Conservation (phyloP, 1,140 invertebrate species). For the Drosophila tsacasi region DNA sequence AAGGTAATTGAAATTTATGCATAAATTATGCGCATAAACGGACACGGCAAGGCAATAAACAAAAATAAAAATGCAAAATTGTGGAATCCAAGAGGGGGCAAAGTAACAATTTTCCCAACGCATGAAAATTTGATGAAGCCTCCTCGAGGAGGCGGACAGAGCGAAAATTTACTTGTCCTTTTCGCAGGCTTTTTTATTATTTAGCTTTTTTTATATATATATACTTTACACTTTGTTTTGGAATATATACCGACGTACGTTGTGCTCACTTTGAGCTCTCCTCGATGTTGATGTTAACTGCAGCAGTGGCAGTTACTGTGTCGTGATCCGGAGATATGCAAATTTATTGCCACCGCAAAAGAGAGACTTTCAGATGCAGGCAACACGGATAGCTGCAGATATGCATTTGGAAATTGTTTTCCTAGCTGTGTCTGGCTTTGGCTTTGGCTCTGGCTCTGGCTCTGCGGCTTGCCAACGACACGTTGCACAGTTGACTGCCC, state of each 20-base stretch:
- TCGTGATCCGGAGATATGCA: slow-evolving; percentile 45
- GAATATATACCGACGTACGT: not conserved
- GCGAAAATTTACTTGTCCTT: slow-evolving; percentile 22
- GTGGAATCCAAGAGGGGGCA: not conserved
- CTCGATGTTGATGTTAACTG: slow-evolving; percentile 12
- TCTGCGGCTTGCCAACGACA: slow-evolving; percentile 34
- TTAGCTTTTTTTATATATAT: slow-evolving; percentile 50
- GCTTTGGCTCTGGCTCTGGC: slow-evolving; percentile 35
- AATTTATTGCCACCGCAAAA: slow-evolving; percentile 51
- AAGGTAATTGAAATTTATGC: slow-evolving; percentile 80
- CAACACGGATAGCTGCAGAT: slow-evolving; percentile 14
- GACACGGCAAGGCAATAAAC: slow-evolving; percentile 75
- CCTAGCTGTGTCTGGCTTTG: slow-evolving; percentile 5
- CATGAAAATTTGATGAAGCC: slow-evolving; percentile 74
- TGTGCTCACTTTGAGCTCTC: not conserved
- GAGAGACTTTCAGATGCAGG: slow-evolving; percentile 19
- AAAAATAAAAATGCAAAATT: slow-evolving; percentile 68
- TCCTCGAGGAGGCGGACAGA: slow-evolving; percentile 4
- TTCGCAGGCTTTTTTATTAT: slow-evolving; percentile 59
- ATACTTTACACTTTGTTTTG: slow-evolving; percentile 31
- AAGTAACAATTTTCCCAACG: slow-evolving; percentile 44
- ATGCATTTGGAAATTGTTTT: slow-evolving; percentile 44
- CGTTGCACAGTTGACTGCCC: slow-evolving; percentile 49
- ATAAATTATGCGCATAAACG: slow-evolving; percentile 83
- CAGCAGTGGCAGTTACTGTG: slow-evolving; percentile 13